A percentile compares a stretch with the other conserved stretches of the same genome.
Evolutionary conservation across 2,113 vertebrate genomes (phyloP).

Genomic region (Ictidomys tridecemlineatus): DNA sequence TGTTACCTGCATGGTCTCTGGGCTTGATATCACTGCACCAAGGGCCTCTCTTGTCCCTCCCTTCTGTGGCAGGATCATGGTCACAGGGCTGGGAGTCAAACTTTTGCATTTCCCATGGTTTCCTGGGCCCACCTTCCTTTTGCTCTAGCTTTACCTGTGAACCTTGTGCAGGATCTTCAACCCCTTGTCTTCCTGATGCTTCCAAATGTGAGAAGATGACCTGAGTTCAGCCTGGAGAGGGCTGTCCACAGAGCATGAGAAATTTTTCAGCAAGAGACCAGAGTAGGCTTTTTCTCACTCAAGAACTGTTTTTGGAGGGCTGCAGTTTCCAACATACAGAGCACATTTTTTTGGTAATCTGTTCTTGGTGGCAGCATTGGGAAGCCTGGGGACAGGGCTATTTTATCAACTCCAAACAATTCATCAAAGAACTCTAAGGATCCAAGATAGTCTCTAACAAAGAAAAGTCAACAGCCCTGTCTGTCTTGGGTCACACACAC

Average conservation of each 20-base stretch:
- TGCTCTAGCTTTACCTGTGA: background rate
- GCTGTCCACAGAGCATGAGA: constrained; percentile 85
- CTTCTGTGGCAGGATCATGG: background rate
- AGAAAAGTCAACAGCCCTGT: constrained; percentile 77
- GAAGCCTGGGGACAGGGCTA: constrained; percentile 82
- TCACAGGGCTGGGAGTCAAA: background rate
- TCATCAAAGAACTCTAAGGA: constrained; percentile 70
- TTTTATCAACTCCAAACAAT: constrained; percentile 86
- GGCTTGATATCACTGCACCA: background rate
- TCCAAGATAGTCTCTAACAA: constrained; percentile 67
- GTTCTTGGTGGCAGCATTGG: constrained; percentile 71
- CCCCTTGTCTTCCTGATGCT: background rate
- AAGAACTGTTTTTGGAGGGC: constrained; percentile 85
- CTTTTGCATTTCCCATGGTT: background rate
- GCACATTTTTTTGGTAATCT: constrained; percentile 87
- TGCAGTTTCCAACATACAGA: constrained; percentile 84
- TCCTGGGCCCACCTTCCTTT: background rate
- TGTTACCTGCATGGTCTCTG: background rate
- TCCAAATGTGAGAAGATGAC: constrained; percentile 74
- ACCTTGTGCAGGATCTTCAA: background rate
- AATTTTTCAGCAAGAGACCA: constrained; percentile 82
- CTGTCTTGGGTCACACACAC: constrained; percentile 43
- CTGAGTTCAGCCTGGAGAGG: constrained; percentile 71
- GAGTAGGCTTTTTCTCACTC: constrained; percentile 76
- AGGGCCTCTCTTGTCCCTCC: background rate